Base-by-base conservation (phyloP, 2,888 invertebrate species). In the Stenodera caucasica region DNA sequence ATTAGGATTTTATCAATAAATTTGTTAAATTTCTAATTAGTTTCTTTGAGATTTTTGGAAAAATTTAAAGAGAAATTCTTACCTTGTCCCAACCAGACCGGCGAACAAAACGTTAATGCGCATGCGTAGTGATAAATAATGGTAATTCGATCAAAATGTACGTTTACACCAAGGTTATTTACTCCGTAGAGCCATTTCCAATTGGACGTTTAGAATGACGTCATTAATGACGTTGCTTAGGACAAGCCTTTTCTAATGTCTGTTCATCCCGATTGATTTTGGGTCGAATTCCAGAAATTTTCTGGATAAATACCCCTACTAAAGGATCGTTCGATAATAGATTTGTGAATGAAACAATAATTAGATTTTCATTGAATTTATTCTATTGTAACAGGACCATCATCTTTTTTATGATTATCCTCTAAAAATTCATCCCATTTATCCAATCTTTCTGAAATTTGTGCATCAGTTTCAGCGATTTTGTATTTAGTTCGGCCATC, bases 401-500 rank as follows among this genome's bases (percentile, higher is more conserved):
- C 45, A 29, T 61, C 51, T 23, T 49, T 26, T 11, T 55, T 23
- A 11, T 67, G 72, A 52, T 86, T 87, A 33, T 84, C 86, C 66
- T 90, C 90, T 70, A 96, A 82, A 81, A 88, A 95, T 70, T 90
- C 85, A 72, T 91, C 91, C 97, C 98, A 99, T 67, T 93, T 90
- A 53, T 88, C 86, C 58, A 96, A 81, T 63, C 98, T 85, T 63
- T 90, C 87, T 65, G 88, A 87, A 26, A 89, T 87, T 77, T 97
- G 92, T 52, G 90, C 90, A 76, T 94, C 95, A 0, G 96, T 95
- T 82, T 98, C 98, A 56, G 88, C 88, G 72, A 96, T 88, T 79
- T 90, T 89, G 68, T 65, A 80, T 79, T 96, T 98, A 0, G 95
- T 94, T 78, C 91, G 91, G 15, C 98, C 98, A 82, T 99, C 97